Percentiles rank a stretch among this genome's conserved stretches.
Evolutionary conservation across 23 tunicate species (phyloP).

Genomic region (Oikopleura vanhoeffeni): DNA sequence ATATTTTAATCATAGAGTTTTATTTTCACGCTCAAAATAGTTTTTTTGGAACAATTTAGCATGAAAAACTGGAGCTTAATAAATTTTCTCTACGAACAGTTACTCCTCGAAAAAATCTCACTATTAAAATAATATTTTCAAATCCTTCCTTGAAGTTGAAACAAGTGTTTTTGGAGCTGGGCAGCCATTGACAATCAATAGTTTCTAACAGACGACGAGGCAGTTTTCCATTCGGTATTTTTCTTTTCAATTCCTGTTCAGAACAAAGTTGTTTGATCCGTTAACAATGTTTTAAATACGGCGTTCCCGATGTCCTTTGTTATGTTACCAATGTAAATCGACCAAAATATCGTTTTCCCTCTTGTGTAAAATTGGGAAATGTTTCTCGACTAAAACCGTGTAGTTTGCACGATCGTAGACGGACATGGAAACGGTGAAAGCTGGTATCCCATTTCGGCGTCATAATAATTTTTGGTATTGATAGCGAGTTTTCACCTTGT

Average conservation of each 20-base stretch:
- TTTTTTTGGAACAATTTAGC: too few species aligned
- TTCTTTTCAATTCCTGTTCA: background rate
- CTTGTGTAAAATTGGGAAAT: background rate
- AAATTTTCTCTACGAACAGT: too few species aligned
- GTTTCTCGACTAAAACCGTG: slow-evolving; percentile 4
- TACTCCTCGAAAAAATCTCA: too few species aligned
- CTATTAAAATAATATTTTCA: too few species aligned
- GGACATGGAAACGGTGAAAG: slow-evolving; percentile 14
- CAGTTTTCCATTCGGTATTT: background rate
- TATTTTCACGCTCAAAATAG: too few species aligned
- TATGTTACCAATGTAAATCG: background rate
- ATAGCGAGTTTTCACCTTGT: background rate
- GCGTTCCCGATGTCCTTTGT: background rate
- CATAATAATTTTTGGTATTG: background rate
- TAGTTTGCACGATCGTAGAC: slow-evolving; percentile 9
- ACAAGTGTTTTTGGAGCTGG: background rate
- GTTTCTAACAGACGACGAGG: background rate
- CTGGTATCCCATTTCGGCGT: background rate
- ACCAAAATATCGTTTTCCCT: slow-evolving; percentile 9
- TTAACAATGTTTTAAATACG: background rate
- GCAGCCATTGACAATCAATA: slow-evolving; percentile 12
- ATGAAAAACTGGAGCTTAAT: too few species aligned
- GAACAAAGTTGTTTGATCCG: background rate
- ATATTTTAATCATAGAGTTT: too few species aligned
- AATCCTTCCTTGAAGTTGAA: background rate